Conservation (phyloP, 2,888 invertebrate genomes). For the Gymnoscelis rufifasciata region DNA sequence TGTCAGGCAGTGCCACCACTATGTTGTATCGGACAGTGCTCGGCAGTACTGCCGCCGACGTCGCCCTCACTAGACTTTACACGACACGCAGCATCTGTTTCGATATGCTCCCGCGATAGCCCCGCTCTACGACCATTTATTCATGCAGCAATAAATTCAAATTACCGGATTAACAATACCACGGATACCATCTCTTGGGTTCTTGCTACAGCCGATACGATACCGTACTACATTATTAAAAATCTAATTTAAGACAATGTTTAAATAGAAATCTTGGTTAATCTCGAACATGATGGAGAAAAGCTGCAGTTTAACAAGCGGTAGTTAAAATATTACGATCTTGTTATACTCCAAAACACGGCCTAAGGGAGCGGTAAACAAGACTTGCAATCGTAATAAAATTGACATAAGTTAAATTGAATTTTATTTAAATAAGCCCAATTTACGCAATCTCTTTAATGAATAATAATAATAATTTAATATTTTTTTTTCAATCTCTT, state of each 20-base stretch:
- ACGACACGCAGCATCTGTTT: conserved; percentile 46
- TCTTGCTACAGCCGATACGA: conserved; percentile 49
- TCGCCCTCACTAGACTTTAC: conserved; percentile 35
- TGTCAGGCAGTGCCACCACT: conserved; percentile 34
- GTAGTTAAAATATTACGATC: conserved; percentile 45
- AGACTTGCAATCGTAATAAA: conserved; percentile 38
- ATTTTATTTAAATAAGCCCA: conserved; percentile 56
- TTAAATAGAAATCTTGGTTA: conserved; percentile 11
- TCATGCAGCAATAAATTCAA: conserved; percentile 78
- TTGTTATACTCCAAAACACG: conserved; percentile 37
- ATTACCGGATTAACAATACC: conserved; percentile 79
- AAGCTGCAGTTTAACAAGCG: conserved; percentile 41
- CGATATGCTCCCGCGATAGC: conserved; percentile 69
- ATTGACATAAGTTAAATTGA: conserved; percentile 41
- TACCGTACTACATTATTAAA: too few species aligned
- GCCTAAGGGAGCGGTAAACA: conserved; percentile 41
- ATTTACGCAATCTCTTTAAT: conserved; percentile 56
- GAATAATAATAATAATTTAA: too few species aligned
- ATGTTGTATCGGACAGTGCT: conserved; percentile 31
- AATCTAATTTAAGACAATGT: conserved; percentile 1
- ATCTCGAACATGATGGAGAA: conserved; percentile 25
- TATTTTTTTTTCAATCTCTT: too few species aligned
- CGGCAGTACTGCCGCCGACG: conserved; percentile 34
- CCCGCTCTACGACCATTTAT: conserved; percentile 65
- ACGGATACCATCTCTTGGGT: conserved; percentile 67